phyloP scores from a whole-genome alignment of 2,113 vertebrate species.

The Eira barbara region DNA sequence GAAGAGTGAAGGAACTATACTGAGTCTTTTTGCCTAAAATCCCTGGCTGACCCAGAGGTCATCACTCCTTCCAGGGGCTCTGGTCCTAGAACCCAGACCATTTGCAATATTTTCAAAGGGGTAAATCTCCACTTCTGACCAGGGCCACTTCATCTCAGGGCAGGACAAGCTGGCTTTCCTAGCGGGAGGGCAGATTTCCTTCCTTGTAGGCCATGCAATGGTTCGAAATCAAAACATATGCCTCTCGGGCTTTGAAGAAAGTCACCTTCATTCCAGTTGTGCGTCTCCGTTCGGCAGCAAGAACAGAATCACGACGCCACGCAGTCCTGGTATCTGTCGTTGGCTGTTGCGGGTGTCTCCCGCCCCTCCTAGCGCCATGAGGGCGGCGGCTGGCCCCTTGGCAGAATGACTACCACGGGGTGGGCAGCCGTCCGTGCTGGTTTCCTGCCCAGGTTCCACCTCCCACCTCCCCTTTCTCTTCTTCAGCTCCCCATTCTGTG shows the following conservation, averaged over 20 bases:
- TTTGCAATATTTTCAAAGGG: neutral
- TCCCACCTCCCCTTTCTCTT: neutral
- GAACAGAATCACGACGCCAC: neutral
- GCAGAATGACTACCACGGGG: rapidly evolving
- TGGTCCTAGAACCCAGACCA: neutral
- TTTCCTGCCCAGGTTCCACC: neutral
- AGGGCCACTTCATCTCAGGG: neutral
- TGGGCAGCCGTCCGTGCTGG: neutral
- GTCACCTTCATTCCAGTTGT: neutral
- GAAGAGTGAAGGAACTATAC: neutral
- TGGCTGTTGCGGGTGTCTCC: rapidly evolving
- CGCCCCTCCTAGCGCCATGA: neutral
- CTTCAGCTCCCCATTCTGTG: neutral
- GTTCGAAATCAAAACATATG: neutral
- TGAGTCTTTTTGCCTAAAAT: neutral
- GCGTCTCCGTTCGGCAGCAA: neutral
- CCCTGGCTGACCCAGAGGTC: neutral
- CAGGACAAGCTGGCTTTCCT: neutral
- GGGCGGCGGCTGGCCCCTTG: neutral
- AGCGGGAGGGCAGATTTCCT: rapidly evolving
- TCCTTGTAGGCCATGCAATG: neutral
- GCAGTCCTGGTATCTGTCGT: neutral
- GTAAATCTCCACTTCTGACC: neutral
- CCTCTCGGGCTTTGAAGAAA: neutral
- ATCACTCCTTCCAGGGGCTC: neutral